Evolutionary conservation across 2,888 invertebrate genomes (phyloP).

Genomic region (Ochropleura leucogaster): DNA sequence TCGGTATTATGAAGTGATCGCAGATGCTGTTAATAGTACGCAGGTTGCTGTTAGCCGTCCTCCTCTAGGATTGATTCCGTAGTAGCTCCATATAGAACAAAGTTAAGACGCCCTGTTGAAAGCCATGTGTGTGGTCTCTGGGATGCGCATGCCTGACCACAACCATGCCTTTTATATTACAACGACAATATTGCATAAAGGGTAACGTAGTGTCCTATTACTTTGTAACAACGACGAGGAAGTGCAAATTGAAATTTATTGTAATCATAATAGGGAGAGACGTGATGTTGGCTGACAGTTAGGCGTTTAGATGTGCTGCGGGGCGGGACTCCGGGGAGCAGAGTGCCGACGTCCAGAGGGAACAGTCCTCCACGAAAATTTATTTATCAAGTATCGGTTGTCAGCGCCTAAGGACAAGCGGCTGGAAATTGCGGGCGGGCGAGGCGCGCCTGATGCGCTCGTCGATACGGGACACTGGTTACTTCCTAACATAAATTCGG

Average conservation of each 20-base stretch:
- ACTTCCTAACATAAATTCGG: constrained; percentile 90
- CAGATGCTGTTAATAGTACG: constrained; percentile 45
- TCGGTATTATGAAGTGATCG: constrained; percentile 46
- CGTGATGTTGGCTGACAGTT: constrained; percentile 80
- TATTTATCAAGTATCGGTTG: constrained; percentile 84
- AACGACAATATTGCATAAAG: constrained; percentile 37
- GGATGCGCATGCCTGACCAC: constrained; percentile 25
- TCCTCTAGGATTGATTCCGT: constrained; percentile 46
- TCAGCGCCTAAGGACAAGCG: constrained; percentile 82
- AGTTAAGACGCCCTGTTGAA: constrained; percentile 44
- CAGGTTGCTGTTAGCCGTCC: constrained; percentile 38
- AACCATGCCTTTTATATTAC: constrained; percentile 35
- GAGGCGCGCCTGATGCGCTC: constrained; percentile 80
- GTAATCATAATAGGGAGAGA: constrained; percentile 76
- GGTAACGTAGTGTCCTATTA: constrained; percentile 34
- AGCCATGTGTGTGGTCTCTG: constrained; percentile 58
- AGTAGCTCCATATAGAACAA: constrained; percentile 13
- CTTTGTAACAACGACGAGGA: constrained; percentile 51
- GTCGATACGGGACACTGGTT: constrained; percentile 87
- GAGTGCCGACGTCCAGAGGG: constrained; percentile 77
- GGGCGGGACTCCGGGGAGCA: constrained; percentile 70
- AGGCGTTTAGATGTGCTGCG: constrained; percentile 65
- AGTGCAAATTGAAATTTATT: constrained; percentile 79
- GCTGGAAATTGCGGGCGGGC: constrained; percentile 82
- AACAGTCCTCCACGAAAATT: constrained; percentile 73